Evolutionary conservation across 2,113 vertebrate species (phyloP), one percentile per base, ranked within the genome.

Genomic region (Ovis canadensis): DNA sequence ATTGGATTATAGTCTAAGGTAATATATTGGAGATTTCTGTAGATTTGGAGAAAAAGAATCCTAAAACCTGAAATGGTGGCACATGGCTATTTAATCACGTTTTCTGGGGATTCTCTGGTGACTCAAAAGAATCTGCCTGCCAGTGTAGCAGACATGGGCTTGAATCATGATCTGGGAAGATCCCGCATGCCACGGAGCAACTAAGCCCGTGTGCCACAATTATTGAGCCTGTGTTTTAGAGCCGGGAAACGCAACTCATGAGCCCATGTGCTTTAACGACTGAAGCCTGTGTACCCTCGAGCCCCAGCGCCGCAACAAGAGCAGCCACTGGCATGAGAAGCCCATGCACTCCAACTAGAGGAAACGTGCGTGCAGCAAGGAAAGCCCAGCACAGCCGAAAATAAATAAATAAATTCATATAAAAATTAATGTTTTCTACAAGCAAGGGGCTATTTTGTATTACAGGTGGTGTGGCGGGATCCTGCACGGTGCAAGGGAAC

Each of bases 401-500:
- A 77, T 27, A 77, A 74, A 67, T n/a, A 36, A 5, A 43, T 43
- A 43, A 14, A 43, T 77, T 27, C 71, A 4, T 27, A 77, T 25
- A 43, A 40, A 40, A 71, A 40, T 6, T 40, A 40, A 74, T 43
- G 5, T 77, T 43, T 77, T 77, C 92, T 43, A n/a, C 48, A 89
- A 74, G 36, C 21, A 13, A 31, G 25, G 19, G 0, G 55, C 45
- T 78, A 43, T 40, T 94, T 88, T 74, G 21, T 45, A 31, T 31
- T 10, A 0, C 19, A 31, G 86, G 80, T 64, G 29, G 13, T 29
- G 25, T 15, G 12, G n/a, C 59, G 3, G 62, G 19, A 25, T 27
- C 62, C 62, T n/a, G 27, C 27, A 2, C 40, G 11, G 5, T 6
- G 7, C 36, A 3, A 77, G 4, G 0, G 23, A 8, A 13, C 4